Evolutionary conservation across 2,113 vertebrate species (phyloP), one percentile per base, ranked within the genome.

Genomic region (Gnathonemus longibarbis): DNA sequence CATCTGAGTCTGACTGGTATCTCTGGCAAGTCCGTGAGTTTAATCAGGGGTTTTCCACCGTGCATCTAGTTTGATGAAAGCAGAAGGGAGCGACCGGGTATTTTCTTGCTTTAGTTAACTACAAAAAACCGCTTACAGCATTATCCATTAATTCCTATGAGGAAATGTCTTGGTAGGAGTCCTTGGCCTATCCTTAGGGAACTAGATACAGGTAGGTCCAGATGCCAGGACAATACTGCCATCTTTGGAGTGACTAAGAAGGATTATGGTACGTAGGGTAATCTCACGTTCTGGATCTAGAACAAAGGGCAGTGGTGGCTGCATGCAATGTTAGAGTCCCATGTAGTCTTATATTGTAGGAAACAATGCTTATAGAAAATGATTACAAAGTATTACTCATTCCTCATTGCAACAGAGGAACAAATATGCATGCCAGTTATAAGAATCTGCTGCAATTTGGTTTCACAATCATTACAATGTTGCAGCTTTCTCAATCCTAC

Each of bases 191-290:
- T 88, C 89, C 89, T 91, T 74, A 84, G 7, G 0, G 80, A 90
- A 91, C 89, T 88, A 89, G 92, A 90, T 91, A 90, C 58, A 3
- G 19, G 80, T 89, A 93, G 93, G 91, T 39, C 62, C 87, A 91
- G 88, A 91, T 58, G 91, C 92, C 89, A n/a, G 77, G 21, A 58
- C 74, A 62, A 58, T 88, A 58, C 52, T 39, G 92, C 93, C 88
- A 89, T 90, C 93, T 90, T 93, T 94, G 92, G 91, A 94, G 93
- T 93, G 94, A 92, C 92, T 93, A 93, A 93, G 89, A 92, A 93
- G 94, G 94, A 95, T 95, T 95, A 95, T 90, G 92, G 92, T 91
- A 86, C 93, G 93, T 93, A 91, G 93, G 93, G 95, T 95, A 95
- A 95, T 95, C 94, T 95, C 91, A 93, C 90, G 88, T 91, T 89